A percentile compares a stretch with the other conserved stretches of the same genome.
These are phyloP conservation scores for Lonchura striata DNA, from an alignment of 2,113 vertebrate species.

Conservation along the genomic window DNA sequence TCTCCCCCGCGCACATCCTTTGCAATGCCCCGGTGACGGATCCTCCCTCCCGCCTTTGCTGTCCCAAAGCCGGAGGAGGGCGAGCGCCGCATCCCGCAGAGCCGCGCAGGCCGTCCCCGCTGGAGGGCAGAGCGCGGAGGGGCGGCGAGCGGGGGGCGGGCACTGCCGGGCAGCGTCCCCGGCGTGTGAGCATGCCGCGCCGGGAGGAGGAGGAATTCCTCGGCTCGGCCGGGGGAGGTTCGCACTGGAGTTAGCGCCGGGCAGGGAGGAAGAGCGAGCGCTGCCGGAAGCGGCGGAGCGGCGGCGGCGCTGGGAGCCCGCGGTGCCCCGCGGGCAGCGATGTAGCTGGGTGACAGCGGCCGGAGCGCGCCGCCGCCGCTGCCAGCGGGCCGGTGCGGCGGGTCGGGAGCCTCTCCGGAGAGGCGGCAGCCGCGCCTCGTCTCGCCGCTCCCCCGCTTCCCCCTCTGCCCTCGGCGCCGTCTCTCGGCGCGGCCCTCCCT, in stretches of 20 bases:
- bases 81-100: rapidly evolving
- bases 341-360: conserved; percentile 59
- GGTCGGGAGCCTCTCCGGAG: not conserved
- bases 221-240: conserved; percentile 18
- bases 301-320: not conserved
- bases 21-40: not conserved
- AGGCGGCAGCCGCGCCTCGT: not conserved
- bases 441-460: not conserved
- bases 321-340: not conserved
- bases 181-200: conserved; percentile 15
- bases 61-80: too few relatives aligned
- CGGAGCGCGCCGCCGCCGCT: not conserved
- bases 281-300: conserved; percentile 60
- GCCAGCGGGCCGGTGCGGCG: not conserved
- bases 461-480: not conserved
- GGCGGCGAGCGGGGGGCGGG: not conserved
- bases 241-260: not conserved
- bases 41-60: not conserved
- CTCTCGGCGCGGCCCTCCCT: not conserved
- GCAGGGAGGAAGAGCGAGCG: not conserved
- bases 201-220: conserved; percentile 6
- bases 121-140: conserved; percentile 10
- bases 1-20: not conserved
- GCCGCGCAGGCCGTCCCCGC: rapidly evolving
- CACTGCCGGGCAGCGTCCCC: not conserved